Evolutionary conservation across 2,888 invertebrate species (phyloP).

Genomic region (Tridacna gigas): DNA sequence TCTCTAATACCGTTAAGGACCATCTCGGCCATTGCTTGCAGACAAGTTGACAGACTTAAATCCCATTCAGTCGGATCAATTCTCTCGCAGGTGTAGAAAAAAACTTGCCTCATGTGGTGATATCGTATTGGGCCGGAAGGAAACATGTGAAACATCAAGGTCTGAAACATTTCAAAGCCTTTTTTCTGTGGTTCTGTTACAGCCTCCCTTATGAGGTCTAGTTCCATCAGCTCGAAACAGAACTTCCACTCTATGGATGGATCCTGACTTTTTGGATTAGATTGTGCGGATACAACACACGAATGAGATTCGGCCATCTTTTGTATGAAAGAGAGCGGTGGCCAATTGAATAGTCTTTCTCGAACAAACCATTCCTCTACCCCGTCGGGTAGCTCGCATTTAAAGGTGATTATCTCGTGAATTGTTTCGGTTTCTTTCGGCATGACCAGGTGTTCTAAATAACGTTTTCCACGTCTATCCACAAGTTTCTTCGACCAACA

Average conservation of each 20-base stretch:
- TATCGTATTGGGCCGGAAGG: neutral
- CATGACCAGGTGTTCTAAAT: constrained; percentile 4
- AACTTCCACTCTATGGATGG: constrained; percentile 15
- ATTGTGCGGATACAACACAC: neutral
- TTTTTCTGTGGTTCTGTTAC: constrained; percentile 15
- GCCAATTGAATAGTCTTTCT: constrained; percentile 1
- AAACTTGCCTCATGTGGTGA: constrained; percentile 16
- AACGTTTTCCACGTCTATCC: neutral
- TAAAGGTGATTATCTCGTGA: neutral
- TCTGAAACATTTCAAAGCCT: neutral
- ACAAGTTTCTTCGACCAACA: neutral
- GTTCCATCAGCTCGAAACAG: constrained; percentile 8
- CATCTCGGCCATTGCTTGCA: neutral
- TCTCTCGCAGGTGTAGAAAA: constrained; percentile 21
- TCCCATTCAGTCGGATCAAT: neutral
- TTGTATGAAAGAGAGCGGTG: neutral
- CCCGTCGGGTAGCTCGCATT: neutral
- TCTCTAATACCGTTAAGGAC: neutral
- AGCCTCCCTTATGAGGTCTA: neutral
- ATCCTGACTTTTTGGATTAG: neutral
- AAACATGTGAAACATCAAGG: neutral
- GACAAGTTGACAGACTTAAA: neutral
- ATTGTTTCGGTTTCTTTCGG: no score
- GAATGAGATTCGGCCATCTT: neutral
- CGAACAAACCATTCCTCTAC: constrained; percentile 20